Conservation (phyloP, 2,888 invertebrate genomes). For the Cheiracanthium punctorium region DNA sequence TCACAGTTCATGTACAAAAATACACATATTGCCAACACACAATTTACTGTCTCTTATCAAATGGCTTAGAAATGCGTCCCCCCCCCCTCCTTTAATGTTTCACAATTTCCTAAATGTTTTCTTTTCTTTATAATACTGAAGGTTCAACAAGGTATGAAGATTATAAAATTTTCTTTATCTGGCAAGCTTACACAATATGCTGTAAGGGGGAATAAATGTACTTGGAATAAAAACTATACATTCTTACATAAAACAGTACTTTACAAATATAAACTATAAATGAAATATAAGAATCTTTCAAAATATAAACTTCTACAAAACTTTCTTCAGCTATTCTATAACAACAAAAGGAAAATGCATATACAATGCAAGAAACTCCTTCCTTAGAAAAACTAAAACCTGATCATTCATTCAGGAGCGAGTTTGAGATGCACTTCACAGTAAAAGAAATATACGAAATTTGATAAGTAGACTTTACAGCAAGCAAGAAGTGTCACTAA, state of each 20-base stretch:
- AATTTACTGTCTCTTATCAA: neutral
- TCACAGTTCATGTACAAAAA: too few species aligned
- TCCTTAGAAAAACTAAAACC: slow-evolving; percentile 2
- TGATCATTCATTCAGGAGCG: too few species aligned
- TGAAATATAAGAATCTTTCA: slow-evolving; percentile 21
- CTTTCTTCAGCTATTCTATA: neutral
- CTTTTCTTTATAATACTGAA: neutral
- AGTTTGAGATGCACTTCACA: too few species aligned
- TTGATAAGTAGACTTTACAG: slow-evolving; percentile 45
- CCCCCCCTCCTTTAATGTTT: too few species aligned
- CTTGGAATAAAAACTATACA: slow-evolving; percentile 42
- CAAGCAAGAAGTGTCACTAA: slow-evolving; percentile 9
- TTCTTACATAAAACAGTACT: slow-evolving; percentile 45
- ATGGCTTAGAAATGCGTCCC: neutral
- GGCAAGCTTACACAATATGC: neutral
- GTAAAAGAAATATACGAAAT: neutral
- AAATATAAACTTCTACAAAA: slow-evolving; percentile 26
- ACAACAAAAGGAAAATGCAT: neutral
- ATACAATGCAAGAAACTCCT: neutral
- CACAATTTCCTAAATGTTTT: neutral
- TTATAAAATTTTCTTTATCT: neutral
- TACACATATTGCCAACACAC: too few species aligned
- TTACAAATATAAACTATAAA: slow-evolving; percentile 18
- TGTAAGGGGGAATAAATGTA: neutral
- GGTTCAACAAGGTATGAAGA: neutral